A percentile compares a stretch with the other conserved stretches of the same genome.
phyloP scores from a whole-genome alignment of 2,113 vertebrate genomes.

The Leuciscus idus region DNA sequence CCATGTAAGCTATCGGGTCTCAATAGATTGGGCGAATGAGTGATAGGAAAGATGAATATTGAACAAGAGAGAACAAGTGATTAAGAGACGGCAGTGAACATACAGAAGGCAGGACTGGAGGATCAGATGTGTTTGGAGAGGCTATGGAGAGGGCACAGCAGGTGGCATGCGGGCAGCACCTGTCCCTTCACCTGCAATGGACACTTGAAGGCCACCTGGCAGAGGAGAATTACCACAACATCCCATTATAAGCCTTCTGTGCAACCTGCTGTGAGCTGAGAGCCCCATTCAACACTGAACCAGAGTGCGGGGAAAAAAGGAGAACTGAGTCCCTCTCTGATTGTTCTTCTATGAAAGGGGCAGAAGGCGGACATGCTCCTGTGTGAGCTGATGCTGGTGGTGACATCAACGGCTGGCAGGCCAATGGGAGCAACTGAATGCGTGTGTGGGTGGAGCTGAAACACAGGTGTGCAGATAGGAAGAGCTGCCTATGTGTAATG shows the following conservation, averaged over 20 bases:
- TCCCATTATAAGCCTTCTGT: not conserved
- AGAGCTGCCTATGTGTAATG: not conserved
- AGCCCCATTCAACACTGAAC: not conserved
- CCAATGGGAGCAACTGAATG: not conserved
- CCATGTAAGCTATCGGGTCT: not conserved
- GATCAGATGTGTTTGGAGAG: not conserved
- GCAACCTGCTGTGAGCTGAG: not conserved
- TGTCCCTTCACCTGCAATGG: not conserved
- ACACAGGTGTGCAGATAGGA: not conserved
- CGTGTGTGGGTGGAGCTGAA: not conserved
- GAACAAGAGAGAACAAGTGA: not conserved
- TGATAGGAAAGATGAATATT: not conserved
- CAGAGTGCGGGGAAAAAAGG: not conserved
- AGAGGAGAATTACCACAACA: constrained; percentile 6
- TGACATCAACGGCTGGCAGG: not conserved
- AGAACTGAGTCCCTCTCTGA: not conserved
- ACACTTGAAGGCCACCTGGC: constrained; percentile 18
- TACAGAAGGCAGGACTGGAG: not conserved
- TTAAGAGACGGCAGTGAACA: not conserved
- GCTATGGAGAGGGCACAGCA: constrained; percentile 4
- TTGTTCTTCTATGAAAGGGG: not conserved
- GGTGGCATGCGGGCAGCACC: constrained; percentile 20
- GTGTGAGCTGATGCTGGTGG: not conserved
- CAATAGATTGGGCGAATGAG: not conserved
- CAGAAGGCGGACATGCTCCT: not conserved